phyloP scores from a whole-genome alignment of 1,140 invertebrate genomes.

The Drosophila aff. region DNA sequence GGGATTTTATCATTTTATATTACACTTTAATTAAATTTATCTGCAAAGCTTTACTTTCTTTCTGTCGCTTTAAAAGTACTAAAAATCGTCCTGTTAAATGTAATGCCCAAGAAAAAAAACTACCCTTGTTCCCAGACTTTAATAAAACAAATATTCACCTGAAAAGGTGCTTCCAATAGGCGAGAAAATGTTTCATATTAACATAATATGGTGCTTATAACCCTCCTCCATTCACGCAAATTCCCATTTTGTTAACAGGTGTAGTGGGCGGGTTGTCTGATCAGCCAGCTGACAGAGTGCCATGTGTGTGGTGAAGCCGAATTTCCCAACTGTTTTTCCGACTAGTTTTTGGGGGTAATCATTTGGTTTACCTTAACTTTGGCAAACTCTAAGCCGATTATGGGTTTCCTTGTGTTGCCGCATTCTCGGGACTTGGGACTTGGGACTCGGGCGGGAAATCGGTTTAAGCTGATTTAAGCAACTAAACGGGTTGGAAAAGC shows the following conservation, averaged over 20 bases:
- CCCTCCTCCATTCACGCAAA: constrained; percentile 1
- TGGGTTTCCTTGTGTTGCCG: constrained; percentile 21
- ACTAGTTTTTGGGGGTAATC: constrained; percentile 35
- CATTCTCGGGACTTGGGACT: constrained; percentile 10
- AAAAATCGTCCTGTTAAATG: not conserved
- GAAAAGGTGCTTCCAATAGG: not conserved
- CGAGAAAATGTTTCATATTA: not conserved
- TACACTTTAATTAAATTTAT: not conserved
- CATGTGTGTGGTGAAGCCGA: constrained; percentile 13
- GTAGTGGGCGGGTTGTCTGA: not conserved
- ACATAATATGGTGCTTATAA: constrained; percentile 14
- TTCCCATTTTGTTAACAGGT: constrained; percentile 8
- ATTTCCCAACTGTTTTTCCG: constrained; percentile 27
- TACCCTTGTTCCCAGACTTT: not conserved
- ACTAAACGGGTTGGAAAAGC: constrained; percentile 15
- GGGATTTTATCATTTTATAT: not conserved
- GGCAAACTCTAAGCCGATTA: constrained; percentile 49
- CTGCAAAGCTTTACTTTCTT: not conserved
- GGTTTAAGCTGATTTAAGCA: constrained; percentile 36
- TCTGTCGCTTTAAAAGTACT: not conserved
- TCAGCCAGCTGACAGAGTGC: constrained; percentile 16
- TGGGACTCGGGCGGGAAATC: constrained; percentile 4
- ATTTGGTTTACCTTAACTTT: constrained; percentile 50
- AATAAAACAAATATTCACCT: not conserved
- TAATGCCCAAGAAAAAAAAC: not conserved